A percentile compares a stretch with the other conserved stretches of the same genome.
Conservation (phyloP, 2,888 invertebrate species). For the Diplazon laetatorius region DNA sequence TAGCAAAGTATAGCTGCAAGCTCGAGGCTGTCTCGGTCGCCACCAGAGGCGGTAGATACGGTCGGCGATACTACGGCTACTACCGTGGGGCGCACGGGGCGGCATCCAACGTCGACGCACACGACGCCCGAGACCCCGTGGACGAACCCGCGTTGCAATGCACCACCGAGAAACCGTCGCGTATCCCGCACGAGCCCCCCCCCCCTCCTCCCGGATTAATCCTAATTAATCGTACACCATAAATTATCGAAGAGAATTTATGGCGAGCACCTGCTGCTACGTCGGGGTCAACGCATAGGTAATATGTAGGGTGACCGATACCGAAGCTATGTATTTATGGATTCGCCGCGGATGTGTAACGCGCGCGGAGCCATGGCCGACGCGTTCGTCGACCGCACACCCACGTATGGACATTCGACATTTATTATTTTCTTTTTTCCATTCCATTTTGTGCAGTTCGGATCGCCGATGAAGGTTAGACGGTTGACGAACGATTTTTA, state of each 20-base stretch:
- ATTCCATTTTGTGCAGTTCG: no score
- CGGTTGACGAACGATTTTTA: no score
- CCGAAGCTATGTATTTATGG: not conserved
- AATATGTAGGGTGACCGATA: conserved; percentile 24
- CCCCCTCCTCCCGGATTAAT: conserved; percentile 55
- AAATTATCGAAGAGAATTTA: conserved; percentile 62
- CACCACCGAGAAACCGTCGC: no score
- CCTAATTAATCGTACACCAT: conserved; percentile 61
- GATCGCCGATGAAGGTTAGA: no score
- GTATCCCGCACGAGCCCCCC: no score
- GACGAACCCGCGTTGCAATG: conserved; percentile 52
- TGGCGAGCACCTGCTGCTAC: conserved; percentile 58
- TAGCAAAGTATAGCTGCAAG: conserved; percentile 25
- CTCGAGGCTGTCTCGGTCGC: conserved; percentile 33
- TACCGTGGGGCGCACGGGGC: no score
- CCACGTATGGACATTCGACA: no score
- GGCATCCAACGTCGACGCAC: conserved; percentile 9
- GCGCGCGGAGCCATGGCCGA: not conserved
- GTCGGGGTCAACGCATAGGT: conserved; percentile 50
- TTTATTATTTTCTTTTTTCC: not conserved
- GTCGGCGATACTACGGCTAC: conserved; percentile 29
- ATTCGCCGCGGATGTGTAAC: conserved; percentile 6
- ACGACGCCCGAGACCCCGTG: conserved; percentile 17
- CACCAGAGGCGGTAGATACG: conserved; percentile 26
- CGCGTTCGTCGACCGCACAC: conserved; percentile 19